Percentiles rank a stretch among this genome's conserved stretches.
Evolutionary conservation across 2,888 invertebrate genomes (phyloP).

Genomic region (Spialia ferax): DNA sequence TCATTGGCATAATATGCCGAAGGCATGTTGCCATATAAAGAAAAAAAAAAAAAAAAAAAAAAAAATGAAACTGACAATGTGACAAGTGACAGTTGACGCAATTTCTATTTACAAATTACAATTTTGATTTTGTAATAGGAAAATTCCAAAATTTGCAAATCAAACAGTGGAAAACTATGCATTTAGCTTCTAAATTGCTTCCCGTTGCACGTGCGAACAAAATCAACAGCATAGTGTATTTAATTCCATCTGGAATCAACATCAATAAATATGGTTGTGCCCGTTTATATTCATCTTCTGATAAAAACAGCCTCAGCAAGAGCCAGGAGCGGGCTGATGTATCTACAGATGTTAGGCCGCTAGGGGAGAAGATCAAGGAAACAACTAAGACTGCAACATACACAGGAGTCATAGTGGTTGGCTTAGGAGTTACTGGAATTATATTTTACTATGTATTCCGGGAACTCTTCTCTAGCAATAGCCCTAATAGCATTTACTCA

Average conservation of each 20-base stretch:
- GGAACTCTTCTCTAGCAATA: constrained; percentile 95
- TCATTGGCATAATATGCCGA: too few species aligned
- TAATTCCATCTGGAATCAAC: constrained; percentile 57
- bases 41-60: too few species aligned
- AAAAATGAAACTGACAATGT: neutral
- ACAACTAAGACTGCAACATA: constrained; percentile 96
- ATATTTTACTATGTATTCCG: constrained; percentile 94
- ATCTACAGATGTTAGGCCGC: constrained; percentile 87
- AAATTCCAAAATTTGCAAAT: constrained; percentile 27
- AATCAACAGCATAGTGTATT: constrained; percentile 55
- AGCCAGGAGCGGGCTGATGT: constrained; percentile 73
- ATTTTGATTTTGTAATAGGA: constrained; percentile 11
- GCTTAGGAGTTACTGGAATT: constrained; percentile 92
- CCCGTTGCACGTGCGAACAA: constrained; percentile 62
- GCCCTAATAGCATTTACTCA: constrained; percentile 94
- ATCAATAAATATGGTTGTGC: constrained; percentile 54
- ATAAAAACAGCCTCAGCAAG: constrained; percentile 65
- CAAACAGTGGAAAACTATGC: constrained; percentile 58
- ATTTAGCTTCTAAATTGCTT: constrained; percentile 72
- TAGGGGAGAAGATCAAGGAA: constrained; percentile 94
- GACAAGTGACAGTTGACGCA: too few species aligned
- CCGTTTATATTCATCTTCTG: constrained; percentile 64
- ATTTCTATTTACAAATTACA: neutral
- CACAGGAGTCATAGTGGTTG: constrained; percentile 92
- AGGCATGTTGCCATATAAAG: too few species aligned